Percentiles rank a stretch among this genome's conserved stretches.
These are phyloP conservation scores for Morus bassanus DNA, from an alignment of 2,797 vertebrate genomes.

Conservation along the genomic window DNA sequence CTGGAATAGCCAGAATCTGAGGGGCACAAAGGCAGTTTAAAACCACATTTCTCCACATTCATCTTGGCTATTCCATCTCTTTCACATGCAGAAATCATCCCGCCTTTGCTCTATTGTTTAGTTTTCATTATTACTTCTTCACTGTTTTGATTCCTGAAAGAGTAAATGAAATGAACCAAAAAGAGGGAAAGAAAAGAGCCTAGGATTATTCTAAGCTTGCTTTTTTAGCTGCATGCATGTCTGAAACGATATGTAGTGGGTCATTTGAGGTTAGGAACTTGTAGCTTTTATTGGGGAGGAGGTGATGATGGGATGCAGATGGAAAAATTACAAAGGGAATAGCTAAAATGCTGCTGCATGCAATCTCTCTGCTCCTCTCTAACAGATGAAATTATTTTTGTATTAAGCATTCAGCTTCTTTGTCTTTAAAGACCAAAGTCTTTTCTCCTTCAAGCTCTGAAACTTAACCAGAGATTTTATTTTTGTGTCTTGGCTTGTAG, in stretches of 20 bases:
- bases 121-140: neutral
- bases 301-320: neutral
- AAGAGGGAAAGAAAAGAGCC: neutral
- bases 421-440: neutral
- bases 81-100: neutral
- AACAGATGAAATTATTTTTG: neutral
- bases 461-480: neutral
- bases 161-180: neutral
- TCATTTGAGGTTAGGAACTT: constrained; percentile 14
- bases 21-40: neutral
- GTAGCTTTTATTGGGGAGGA: neutral
- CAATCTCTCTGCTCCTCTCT: neutral
- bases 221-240: neutral
- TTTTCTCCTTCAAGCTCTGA: neutral
- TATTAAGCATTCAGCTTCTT: neutral
- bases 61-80: neutral
- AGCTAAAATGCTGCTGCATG: neutral
- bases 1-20: neutral
- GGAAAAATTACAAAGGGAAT: neutral
- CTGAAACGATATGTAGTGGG: neutral
- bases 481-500: neutral
- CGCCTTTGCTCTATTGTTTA: neutral
- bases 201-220: neutral
- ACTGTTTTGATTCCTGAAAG: neutral
- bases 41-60: neutral